These are phyloP conservation scores for Kuschelorhynchus macadamiae DNA, from an alignment of 2,888 invertebrate genomes.

Conservation along the genomic window DNA sequence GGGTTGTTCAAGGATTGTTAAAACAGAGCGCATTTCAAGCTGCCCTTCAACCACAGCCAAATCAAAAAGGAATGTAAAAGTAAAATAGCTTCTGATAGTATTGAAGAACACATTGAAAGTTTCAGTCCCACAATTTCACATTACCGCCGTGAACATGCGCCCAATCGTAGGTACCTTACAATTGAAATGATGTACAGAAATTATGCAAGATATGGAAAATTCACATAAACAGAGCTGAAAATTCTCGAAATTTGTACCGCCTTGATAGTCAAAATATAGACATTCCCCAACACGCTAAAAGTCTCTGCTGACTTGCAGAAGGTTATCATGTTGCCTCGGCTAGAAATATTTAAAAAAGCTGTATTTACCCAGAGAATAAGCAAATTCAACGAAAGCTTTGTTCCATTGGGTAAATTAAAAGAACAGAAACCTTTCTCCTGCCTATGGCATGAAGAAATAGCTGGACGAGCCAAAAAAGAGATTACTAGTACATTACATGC, in stretches of 20 bases:
- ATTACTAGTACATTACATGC: slow-evolving; percentile 22
- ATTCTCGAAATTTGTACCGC: slow-evolving; percentile 1
- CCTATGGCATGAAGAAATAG: slow-evolving; percentile 4
- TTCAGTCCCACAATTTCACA: slow-evolving; percentile 16
- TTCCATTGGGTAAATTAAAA: not conserved
- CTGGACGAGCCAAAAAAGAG: slow-evolving; percentile 8
- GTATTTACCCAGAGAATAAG: slow-evolving; percentile 1
- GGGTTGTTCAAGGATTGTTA: no score
- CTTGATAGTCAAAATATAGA: not conserved
- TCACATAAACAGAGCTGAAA: slow-evolving; percentile 15
- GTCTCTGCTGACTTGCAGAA: slow-evolving; percentile 3
- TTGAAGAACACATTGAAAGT: slow-evolving; percentile 18
- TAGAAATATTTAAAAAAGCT: slow-evolving; percentile 2
- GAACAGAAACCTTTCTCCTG: not conserved
- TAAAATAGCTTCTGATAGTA: slow-evolving; percentile 6
- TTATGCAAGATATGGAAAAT: slow-evolving; percentile 12
- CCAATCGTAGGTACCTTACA: slow-evolving; percentile 17
- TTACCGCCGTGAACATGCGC: slow-evolving; percentile 20
- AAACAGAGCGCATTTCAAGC: not conserved
- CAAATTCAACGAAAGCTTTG: slow-evolving; percentile 8
- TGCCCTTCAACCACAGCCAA: not conserved
- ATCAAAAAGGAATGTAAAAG: not conserved
- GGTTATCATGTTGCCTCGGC: slow-evolving; percentile 11
- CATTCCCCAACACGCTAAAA: not conserved
- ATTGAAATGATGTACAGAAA: slow-evolving; percentile 18